These are phyloP conservation scores for Echiichthys vipera DNA, from an alignment of 2,797 vertebrate genomes.

Conservation along the genomic window DNA sequence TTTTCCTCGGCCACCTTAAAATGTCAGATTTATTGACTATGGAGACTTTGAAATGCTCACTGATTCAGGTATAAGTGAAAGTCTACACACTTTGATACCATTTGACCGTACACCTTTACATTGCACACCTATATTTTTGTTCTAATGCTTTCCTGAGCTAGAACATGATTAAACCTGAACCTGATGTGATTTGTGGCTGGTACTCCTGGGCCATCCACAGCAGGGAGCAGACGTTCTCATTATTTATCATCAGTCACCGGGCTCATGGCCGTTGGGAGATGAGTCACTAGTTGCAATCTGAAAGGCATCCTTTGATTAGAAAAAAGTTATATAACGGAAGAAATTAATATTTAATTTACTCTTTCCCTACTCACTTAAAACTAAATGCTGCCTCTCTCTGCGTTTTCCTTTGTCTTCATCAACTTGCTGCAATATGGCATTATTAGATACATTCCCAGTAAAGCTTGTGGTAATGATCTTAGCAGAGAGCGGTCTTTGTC, in stretches of 20 bases:
- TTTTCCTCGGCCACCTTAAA: too few relatives aligned
- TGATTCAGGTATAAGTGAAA: too few relatives aligned
- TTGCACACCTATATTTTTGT: too few relatives aligned
- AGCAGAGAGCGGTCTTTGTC: constrained; percentile 37
- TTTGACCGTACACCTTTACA: too few relatives aligned
- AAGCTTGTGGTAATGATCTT: constrained; percentile 59
- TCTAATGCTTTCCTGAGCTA: too few relatives aligned
- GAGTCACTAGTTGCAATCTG: background rate
- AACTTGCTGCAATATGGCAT: constrained; percentile 37
- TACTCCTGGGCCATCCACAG: background rate
- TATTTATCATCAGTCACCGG: constrained; percentile 16
- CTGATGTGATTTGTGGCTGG: too few relatives aligned
- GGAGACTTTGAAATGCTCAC: too few relatives aligned
- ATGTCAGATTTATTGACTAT: too few relatives aligned
- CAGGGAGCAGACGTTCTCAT: constrained; percentile 1
- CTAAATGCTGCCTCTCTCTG: background rate
- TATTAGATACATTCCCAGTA: constrained; percentile 60
- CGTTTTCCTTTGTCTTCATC: constrained; percentile 21
- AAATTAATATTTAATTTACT: constrained; percentile 15
- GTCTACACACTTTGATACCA: too few relatives aligned
- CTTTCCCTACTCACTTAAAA: background rate
- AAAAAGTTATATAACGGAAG: constrained; percentile 8
- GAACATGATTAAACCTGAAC: too few relatives aligned
- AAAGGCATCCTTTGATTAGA: constrained; percentile 6
- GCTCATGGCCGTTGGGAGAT: constrained; percentile 1